Base-by-base conservation (phyloP, 1,140 invertebrate genomes). In the Pogonus chalceus region DNA sequence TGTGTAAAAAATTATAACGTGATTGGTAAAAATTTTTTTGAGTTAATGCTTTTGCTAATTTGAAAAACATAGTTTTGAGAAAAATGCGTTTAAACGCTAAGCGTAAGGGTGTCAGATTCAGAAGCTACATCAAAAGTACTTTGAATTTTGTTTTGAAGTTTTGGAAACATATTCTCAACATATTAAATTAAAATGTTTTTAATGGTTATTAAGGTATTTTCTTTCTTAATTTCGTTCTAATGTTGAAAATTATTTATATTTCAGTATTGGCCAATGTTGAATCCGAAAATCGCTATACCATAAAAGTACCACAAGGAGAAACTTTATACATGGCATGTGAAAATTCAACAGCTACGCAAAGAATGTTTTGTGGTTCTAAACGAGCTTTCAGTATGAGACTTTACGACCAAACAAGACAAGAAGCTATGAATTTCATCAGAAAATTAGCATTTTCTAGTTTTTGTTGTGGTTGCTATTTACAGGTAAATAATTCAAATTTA, bases 221-320 rank as follows among this genome's bases (percentile, higher is more conserved):
- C 21, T 47, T 51, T 20, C 37, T 23, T 1, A 47, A 16, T 1
- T 43, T 53, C 10, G 21, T 10, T 2, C 20, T 24, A 4, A 35
- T 18, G 23, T 18, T 26, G 23, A 35, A 37, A n/a, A n/a, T n/a
- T n/a, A n/a, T n/a, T n/a, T n/a, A n/a, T 31, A 31, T 31, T 31
- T 21, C 21, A 69, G 67, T 69, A 50, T 52, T 69, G 47, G 50
- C 66, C 35, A 59, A 61, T 55, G 65, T 73, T 0, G 66, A 69
- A 1, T 81, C 80, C 0, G 81, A 83, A 65, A 82, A 82, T 62
- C 72, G 80, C 23, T 84, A 80, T 65, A 77, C 77, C 53, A 69
- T 84, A 1, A 74, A 76, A 58, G 75, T 81, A 1, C 79, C 80
- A 0, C 65, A 76, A 23, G 79, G 80, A 2, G 79, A 82, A 57